phyloP scores from a whole-genome alignment of 1,140 invertebrate genomes.

The Laodelphax striatellus region DNA sequence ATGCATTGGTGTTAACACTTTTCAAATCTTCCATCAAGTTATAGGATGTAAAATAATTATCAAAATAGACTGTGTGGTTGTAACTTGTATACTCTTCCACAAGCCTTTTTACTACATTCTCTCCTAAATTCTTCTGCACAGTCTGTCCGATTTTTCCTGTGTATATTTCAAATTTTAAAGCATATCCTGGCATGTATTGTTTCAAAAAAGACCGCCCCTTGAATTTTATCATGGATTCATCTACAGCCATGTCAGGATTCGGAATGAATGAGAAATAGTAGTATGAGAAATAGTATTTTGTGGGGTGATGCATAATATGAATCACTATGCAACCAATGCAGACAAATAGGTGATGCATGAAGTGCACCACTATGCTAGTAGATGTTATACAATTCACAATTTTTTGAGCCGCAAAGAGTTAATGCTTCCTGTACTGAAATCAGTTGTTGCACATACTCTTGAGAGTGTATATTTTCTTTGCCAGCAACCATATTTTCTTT shows the following conservation, averaged over 20 bases:
- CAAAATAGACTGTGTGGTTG: constrained; percentile 23
- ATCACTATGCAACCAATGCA: neutral
- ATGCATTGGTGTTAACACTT: constrained; percentile 15
- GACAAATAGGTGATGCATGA: constrained; percentile 1
- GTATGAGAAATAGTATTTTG: neutral
- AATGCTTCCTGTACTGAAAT: no score
- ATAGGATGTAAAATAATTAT: constrained; percentile 23
- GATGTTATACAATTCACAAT: no score
- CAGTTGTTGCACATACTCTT: no score
- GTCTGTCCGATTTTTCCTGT: constrained; percentile 16
- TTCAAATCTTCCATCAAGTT: constrained; percentile 19
- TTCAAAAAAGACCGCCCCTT: constrained; percentile 22
- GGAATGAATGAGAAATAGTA: constrained; percentile 5
- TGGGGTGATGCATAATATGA: neutral
- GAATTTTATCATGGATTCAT: constrained; percentile 24
- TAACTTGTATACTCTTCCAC: constrained; percentile 4
- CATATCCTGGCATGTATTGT: constrained; percentile 22
- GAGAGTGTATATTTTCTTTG: no score
- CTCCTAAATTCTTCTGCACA: constrained; percentile 14
- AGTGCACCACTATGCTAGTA: neutral
- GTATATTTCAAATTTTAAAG: constrained; percentile 19
- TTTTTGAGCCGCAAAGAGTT: no score
- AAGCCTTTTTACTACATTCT: constrained; percentile 17
- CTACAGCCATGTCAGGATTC: constrained; percentile 15
- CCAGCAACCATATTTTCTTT: no score